Percentiles rank a stretch among this genome's conserved stretches.
Evolutionary conservation across 2,113 vertebrate species (phyloP).

Genomic region (Rhinopomastus cyanomelas): DNA sequence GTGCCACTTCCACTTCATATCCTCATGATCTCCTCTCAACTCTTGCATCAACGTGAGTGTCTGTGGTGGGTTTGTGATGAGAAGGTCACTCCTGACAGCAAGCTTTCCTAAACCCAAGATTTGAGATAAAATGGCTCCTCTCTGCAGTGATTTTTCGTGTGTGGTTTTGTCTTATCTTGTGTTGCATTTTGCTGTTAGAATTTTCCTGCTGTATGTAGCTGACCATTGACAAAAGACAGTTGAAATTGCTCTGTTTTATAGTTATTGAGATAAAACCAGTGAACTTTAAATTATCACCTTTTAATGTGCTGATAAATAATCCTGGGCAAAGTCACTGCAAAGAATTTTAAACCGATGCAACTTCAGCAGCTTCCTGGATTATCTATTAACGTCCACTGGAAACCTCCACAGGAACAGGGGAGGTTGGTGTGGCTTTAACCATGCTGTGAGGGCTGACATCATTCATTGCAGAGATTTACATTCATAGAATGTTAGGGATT

Average conservation of each 20-base stretch:
- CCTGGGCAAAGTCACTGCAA: not conserved
- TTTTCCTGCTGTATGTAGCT: not conserved
- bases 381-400: not conserved
- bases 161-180: not conserved
- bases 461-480: not conserved
- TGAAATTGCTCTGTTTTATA: not conserved
- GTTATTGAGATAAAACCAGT: not conserved
- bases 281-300: not conserved
- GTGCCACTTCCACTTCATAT: not conserved
- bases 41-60: rapidly evolving
- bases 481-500: too few relatives aligned
- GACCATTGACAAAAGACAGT: not conserved
- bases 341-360: not conserved
- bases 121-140: not conserved
- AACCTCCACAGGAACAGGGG: not conserved
- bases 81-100: not conserved
- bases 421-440: not conserved
- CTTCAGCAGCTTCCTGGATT: not conserved
- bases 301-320: not conserved
- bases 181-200: not conserved
- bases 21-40: not conserved
- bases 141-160: not conserved
- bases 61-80: not conserved
- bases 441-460: not conserved
- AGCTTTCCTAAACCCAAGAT: not conserved